phyloP scores from a whole-genome alignment of 2,797 vertebrate species.

The Buceros bicornis region DNA sequence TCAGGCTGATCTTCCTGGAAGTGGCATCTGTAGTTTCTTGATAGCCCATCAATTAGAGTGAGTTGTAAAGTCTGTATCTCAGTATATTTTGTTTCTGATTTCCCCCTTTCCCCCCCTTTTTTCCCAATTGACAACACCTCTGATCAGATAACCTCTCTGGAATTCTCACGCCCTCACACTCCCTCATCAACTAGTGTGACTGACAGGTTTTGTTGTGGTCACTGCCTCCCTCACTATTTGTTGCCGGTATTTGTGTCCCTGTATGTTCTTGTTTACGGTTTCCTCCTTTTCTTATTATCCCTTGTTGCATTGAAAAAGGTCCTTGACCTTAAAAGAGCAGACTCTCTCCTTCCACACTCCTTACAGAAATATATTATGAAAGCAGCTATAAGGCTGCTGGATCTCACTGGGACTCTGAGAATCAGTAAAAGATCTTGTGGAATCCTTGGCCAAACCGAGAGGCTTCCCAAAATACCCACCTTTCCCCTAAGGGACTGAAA shows the following conservation, averaged over 20 bases:
- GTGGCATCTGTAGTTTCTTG: neutral
- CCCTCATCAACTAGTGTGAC: neutral
- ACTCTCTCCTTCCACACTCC: neutral
- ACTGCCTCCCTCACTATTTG: neutral
- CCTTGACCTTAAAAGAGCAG: neutral
- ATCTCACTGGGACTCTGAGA: neutral
- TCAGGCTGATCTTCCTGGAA: neutral
- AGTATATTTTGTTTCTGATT: neutral
- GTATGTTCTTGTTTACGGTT: neutral
- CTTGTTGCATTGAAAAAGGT: neutral
- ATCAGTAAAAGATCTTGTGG: neutral
- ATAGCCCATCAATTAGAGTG: neutral
- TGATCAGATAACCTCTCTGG: neutral
- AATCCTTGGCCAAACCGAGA: neutral
- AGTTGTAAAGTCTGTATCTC: neutral
- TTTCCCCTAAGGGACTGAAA: neutral
- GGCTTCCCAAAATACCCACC: neutral
- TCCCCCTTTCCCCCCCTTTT: neutral
- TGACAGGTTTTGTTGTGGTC: neutral
- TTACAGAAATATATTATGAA: neutral
- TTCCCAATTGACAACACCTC: neutral
- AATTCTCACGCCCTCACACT: neutral
- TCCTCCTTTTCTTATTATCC: neutral
- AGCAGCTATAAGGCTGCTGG: neutral
- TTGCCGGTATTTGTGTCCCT: neutral